phyloP scores from a whole-genome alignment of 2,888 invertebrate genomes.

The Melitaea athalia region DNA sequence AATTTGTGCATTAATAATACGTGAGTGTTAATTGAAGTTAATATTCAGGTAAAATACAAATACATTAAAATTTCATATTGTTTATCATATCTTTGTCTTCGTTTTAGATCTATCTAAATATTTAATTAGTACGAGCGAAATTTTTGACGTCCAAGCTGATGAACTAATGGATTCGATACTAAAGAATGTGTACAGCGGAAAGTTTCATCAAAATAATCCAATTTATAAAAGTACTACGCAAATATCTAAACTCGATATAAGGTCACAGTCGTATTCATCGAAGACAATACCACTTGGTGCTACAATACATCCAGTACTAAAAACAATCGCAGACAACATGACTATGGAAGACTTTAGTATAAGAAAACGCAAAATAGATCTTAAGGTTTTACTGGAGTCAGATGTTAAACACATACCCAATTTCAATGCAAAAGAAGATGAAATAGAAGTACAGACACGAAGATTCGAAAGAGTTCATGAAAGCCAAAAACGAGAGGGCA shows the following conservation, averaged over 20 bases:
- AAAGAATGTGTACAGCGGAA: slow-evolving; percentile 27
- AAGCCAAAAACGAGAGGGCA: not conserved
- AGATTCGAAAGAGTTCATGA: slow-evolving; percentile 42
- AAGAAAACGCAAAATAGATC: slow-evolving; percentile 29
- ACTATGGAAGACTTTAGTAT: slow-evolving; percentile 35
- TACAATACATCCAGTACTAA: slow-evolving; percentile 12
- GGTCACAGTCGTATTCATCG: not conserved
- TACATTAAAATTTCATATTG: not conserved
- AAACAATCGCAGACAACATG: slow-evolving; percentile 23
- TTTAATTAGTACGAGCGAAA: slow-evolving; percentile 10
- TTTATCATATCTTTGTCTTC: not conserved
- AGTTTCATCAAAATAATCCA: slow-evolving; percentile 22
- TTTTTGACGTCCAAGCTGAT: slow-evolving; percentile 34
- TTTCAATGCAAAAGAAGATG: slow-evolving; percentile 41
- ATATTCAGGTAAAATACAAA: not conserved
- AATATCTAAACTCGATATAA: slow-evolving; percentile 1
- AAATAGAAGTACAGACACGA: slow-evolving; percentile 43
- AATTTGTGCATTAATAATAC: slow-evolving; percentile 1
- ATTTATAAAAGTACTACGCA: slow-evolving; percentile 16
- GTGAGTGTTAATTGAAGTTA: not conserved
- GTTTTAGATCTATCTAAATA: not conserved
- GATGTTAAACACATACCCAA: slow-evolving; percentile 37
- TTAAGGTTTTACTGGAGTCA: slow-evolving; percentile 38
- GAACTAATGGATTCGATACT: slow-evolving; percentile 33
- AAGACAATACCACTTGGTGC: not conserved